Conservation (phyloP, 2,888 invertebrate species). For the Pyralis farinalis region DNA sequence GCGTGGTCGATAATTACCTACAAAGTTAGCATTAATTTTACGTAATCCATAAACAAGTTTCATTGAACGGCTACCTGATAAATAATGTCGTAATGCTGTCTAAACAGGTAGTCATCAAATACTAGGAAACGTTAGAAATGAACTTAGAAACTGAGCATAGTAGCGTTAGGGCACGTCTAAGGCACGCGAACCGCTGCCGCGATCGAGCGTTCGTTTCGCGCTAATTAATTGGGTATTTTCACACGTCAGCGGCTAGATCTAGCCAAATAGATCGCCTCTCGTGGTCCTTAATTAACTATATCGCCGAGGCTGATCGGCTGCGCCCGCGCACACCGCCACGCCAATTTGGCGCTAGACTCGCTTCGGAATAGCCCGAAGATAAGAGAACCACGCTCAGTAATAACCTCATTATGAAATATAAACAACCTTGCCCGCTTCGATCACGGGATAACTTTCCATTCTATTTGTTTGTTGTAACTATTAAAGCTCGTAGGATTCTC, state of each 20-base stretch:
- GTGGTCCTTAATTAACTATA: slow-evolving; percentile 78
- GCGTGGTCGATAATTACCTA: no score
- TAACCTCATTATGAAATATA: slow-evolving; percentile 79
- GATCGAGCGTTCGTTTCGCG: slow-evolving; percentile 61
- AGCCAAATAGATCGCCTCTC: slow-evolving; percentile 76
- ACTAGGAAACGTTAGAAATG: slow-evolving; percentile 20
- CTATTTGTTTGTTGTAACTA: slow-evolving; percentile 17
- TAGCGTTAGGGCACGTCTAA: slow-evolving; percentile 42
- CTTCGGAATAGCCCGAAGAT: slow-evolving; percentile 62
- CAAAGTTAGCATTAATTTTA: no score
- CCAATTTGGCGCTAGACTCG: slow-evolving; percentile 75
- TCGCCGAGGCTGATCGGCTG: slow-evolving; percentile 64
- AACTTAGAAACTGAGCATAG: slow-evolving; percentile 21
- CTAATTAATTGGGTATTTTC: slow-evolving; percentile 81
- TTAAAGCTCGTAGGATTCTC: slow-evolving; percentile 7
- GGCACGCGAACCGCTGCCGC: slow-evolving; percentile 68
- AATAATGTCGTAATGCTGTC: slow-evolving; percentile 8
- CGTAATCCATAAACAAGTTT: slow-evolving; percentile 1
- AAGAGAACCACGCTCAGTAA: slow-evolving; percentile 69
- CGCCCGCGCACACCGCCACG: slow-evolving; percentile 71
- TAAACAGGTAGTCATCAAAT: slow-evolving; percentile 14
- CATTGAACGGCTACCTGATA: slow-evolving; percentile 19
- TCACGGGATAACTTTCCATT: slow-evolving; percentile 44
- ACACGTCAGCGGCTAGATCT: slow-evolving; percentile 79
- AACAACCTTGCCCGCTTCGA: slow-evolving; percentile 51